These are phyloP conservation scores for Nothura maculosa DNA, from an alignment of 2,797 vertebrate species.

Conservation along the genomic window DNA sequence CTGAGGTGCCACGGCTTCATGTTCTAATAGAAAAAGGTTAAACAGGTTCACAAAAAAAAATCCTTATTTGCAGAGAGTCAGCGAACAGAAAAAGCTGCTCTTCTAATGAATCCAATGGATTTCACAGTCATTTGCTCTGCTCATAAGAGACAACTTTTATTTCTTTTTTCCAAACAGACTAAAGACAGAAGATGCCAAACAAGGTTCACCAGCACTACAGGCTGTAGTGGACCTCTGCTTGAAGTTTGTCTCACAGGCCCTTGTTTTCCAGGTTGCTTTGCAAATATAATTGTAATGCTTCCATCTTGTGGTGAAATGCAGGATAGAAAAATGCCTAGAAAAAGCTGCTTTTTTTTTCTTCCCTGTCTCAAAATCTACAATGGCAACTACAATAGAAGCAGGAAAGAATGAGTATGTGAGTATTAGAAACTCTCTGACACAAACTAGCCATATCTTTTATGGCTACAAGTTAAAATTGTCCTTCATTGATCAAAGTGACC, in stretches of 20 bases:
- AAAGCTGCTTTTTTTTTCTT: not conserved
- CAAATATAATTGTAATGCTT: constrained; percentile 70
- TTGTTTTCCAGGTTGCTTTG: not conserved
- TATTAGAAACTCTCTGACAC: not conserved
- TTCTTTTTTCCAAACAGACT: not conserved
- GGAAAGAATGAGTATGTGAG: not conserved
- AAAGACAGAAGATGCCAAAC: not conserved
- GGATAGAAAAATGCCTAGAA: not conserved
- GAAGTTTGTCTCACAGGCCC: not conserved
- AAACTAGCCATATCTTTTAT: not conserved
- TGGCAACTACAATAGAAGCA: not conserved
- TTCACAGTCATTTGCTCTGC: not conserved
- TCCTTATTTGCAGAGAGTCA: accelerated
- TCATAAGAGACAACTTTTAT: not conserved
- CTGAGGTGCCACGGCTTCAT: not conserved
- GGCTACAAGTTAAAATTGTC: no score
- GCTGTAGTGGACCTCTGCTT: not conserved
- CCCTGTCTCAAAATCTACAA: constrained; percentile 17
- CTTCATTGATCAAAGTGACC: not conserved
- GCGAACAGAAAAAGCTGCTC: not conserved
- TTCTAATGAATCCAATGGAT: not conserved
- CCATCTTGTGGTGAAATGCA: constrained; percentile 78
- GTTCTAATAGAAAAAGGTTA: not conserved
- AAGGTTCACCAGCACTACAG: not conserved
- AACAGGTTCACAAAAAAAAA: not conserved